Conservation (phyloP, 2,888 invertebrate genomes). For the Dasypolia templi region DNA sequence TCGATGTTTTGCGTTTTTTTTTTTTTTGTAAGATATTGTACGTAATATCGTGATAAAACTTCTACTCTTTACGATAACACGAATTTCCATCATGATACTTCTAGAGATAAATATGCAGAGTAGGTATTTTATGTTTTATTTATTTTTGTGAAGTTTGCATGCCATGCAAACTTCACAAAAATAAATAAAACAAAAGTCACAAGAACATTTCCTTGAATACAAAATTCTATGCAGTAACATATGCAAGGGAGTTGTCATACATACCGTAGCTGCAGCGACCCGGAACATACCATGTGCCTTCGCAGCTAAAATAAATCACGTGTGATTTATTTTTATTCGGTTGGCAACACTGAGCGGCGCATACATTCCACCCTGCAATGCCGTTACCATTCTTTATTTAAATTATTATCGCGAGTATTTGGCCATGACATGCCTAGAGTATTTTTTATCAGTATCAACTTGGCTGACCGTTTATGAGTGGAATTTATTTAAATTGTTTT, state of each 20-base stretch:
- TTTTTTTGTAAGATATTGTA: background rate
- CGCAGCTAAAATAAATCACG: constrained; percentile 86
- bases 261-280: constrained; percentile 73
- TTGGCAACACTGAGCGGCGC: constrained; percentile 81
- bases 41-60: background rate
- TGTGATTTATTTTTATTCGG: constrained; percentile 90
- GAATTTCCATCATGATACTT: constrained; percentile 3
- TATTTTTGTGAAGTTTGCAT: too few species aligned
- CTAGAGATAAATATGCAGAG: constrained; percentile 29
- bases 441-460: constrained; percentile 63
- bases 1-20: background rate
- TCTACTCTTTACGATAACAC: background rate
- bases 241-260: constrained; percentile 74
- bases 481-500: constrained; percentile 64
- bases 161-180: constrained; percentile 31
- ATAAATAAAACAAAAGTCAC: constrained; percentile 59
- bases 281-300: constrained; percentile 78
- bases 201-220: constrained; percentile 66
- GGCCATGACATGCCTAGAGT: constrained; percentile 59
- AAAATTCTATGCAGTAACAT: constrained; percentile 70
- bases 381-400: constrained; percentile 80
- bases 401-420: constrained; percentile 77
- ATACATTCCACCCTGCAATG: constrained; percentile 76
- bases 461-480: constrained; percentile 58
- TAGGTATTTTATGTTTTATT: too few species aligned